Base-by-base conservation (phyloP, 2,888 invertebrate genomes). In the Nycteola revayana region DNA sequence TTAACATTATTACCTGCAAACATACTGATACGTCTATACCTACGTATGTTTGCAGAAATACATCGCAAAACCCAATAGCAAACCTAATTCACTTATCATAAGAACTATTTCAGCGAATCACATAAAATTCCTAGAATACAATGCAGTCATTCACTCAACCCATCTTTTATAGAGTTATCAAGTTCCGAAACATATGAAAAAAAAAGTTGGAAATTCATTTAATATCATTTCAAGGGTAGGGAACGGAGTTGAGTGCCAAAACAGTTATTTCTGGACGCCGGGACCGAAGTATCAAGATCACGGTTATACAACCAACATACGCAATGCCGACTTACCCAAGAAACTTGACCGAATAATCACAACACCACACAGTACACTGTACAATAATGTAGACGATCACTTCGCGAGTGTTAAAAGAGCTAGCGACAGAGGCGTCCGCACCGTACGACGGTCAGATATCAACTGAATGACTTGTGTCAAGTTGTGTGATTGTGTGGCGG, bases 191-290 rank as follows among this genome's bases (percentile, higher is more conserved):
- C n/a, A n/a, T n/a, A n/a, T n/a, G n/a, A n/a, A n/a, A n/a, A n/a
- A 33, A 32, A 45, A 34, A 32, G 30, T 33, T 33, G 40, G 32
- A 23, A 52, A 37, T 47, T 47, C 32, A 47, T 47, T 49, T 42
- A 49, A 48, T 44, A 52, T 50, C 50, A 55, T 54, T 49, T 64
- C 67, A 85, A 86, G 85, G 84, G 73, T 79, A 74, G 39, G 60
- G 46, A 47, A 29, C 40, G 40, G 60, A 42, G 57, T 42, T 48
- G 47, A 58, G 66, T 84, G 84, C 84, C 84, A 85, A 84, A 72
- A 50, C 49, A 59, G 71, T 75, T 86, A 86, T 86, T 85, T 83
- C 69, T 74, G 75, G 61, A 66, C 43, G 48, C 48, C 43, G 36
- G 44, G 46, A 39, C 37, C 47, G 36, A 44, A 52, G 35, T 28